Conservation (phyloP, 2,888 invertebrate genomes). For the Chaetoderma sp. region DNA sequence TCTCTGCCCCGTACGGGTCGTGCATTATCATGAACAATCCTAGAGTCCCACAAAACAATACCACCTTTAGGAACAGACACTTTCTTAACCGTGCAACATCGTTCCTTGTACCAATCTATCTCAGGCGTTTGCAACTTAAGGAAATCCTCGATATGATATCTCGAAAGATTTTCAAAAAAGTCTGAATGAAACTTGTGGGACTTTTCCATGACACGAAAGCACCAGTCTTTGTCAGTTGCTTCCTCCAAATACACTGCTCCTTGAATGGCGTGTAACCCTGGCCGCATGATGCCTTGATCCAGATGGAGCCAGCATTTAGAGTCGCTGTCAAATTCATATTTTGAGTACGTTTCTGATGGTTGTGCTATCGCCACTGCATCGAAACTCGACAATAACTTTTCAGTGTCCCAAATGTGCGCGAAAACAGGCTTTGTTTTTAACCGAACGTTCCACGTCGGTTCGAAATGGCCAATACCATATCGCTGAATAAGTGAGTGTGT, state of each 20-base stretch:
- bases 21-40: conserved; percentile 42
- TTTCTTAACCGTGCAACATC: conserved; percentile 30
- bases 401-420: conserved; percentile 19
- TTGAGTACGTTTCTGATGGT: conserved; percentile 19
- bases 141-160: conserved; percentile 19
- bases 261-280: conserved; percentile 29
- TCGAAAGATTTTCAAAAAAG: conserved; percentile 17
- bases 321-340: background rate
- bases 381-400: conserved; percentile 25
- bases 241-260: conserved; percentile 33
- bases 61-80: conserved; percentile 45
- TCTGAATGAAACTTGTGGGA: conserved; percentile 35
- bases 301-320: conserved; percentile 17
- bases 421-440: conserved; percentile 28
- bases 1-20: conserved; percentile 32
- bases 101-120: conserved; percentile 24
- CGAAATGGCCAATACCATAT: conserved; percentile 19
- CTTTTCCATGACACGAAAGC: conserved; percentile 31
- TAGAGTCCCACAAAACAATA: conserved; percentile 48
- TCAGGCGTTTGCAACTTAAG: conserved; percentile 6
- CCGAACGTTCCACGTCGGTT: conserved; percentile 19
- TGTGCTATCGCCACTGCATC: conserved; percentile 28
- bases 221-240: conserved; percentile 24
- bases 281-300: conserved; percentile 19
- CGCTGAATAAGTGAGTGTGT: conserved; percentile 23